Conservation (phyloP, 1,140 invertebrate genomes). For the Drosophila navojoa region DNA sequence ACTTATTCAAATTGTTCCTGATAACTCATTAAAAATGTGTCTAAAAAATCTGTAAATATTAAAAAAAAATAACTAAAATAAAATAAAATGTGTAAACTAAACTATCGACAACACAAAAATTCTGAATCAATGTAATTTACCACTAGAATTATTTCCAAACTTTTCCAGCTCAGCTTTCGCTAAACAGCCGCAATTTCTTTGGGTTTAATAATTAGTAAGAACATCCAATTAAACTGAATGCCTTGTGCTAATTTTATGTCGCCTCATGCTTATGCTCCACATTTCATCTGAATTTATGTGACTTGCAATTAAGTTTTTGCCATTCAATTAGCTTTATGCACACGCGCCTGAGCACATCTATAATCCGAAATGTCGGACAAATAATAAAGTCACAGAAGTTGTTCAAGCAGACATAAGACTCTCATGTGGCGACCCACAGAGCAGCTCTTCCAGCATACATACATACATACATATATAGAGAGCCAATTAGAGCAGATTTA, state of each 20-base stretch:
- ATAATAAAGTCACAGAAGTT: neutral
- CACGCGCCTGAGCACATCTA: neutral
- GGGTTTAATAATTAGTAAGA: too few relatives aligned
- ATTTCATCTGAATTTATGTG: neutral
- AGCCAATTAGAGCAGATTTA: constrained; percentile 17
- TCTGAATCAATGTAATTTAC: too few relatives aligned
- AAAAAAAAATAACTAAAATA: too few relatives aligned
- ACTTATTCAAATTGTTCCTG: too few relatives aligned
- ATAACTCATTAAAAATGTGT: too few relatives aligned
- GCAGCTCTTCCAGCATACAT: neutral
- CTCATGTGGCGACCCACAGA: neutral
- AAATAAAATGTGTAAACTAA: too few relatives aligned
- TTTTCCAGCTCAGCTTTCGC: too few relatives aligned
- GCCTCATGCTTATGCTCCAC: neutral
- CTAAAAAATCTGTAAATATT: too few relatives aligned
- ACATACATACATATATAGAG: neutral
- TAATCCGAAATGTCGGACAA: neutral
- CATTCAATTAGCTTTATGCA: neutral
- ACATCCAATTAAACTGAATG: too few relatives aligned
- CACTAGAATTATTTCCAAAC: too few relatives aligned
- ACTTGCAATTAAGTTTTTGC: neutral
- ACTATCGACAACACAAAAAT: too few relatives aligned
- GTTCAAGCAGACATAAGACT: neutral
- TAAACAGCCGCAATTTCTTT: too few relatives aligned
- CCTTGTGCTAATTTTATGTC: neutral